Percentiles rank a stretch among this genome's conserved stretches.
These are phyloP conservation scores for Oreochromis spilurus DNA, from an alignment of 2,113 vertebrate species.

Conservation along the genomic window DNA sequence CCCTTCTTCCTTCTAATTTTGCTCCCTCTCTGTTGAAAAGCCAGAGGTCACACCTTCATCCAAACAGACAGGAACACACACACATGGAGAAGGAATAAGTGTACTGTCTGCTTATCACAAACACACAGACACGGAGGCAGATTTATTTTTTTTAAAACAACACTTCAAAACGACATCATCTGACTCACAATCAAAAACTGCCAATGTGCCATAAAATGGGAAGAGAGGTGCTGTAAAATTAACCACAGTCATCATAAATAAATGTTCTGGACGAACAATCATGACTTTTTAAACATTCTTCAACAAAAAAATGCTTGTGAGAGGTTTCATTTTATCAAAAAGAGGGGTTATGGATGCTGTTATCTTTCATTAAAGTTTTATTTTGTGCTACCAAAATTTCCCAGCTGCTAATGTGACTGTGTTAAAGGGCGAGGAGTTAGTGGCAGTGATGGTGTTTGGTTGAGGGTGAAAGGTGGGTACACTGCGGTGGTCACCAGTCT, in stretches of 20 bases:
- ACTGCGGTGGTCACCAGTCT: not conserved
- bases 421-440: not conserved
- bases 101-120: not conserved
- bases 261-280: not conserved
- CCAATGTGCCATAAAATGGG: not conserved
- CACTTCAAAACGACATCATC: not conserved
- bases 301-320: not conserved
- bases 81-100: not conserved
- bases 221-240: not conserved
- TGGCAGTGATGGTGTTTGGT: not conserved
- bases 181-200: not conserved
- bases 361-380: not conserved
- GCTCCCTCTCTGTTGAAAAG: constrained; percentile 39
- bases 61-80: constrained; percentile 35
- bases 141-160: not conserved
- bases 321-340: not conserved
- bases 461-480: not conserved
- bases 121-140: not conserved
- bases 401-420: not conserved
- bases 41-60: constrained; percentile 62
- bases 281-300: constrained; percentile 2
- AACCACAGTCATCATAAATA: not conserved
- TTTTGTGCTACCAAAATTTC: not conserved
- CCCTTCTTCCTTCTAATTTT: constrained; percentile 28
- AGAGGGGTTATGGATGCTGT: not conserved